phyloP scores from a whole-genome alignment of 2,888 invertebrate genomes.

The Lycia hirtaria region DNA sequence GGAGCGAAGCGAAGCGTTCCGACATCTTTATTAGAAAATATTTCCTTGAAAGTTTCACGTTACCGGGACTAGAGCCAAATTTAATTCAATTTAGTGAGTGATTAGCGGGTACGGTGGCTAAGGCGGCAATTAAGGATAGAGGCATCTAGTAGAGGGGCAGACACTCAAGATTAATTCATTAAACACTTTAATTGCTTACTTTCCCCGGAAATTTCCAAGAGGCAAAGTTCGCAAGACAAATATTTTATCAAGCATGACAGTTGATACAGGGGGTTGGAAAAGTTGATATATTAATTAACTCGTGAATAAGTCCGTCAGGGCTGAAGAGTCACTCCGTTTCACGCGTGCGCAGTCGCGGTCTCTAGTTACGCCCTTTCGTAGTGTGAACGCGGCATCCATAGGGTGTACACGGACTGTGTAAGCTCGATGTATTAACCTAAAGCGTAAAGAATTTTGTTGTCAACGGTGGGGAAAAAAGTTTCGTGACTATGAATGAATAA shows the following conservation, averaged over 20 bases:
- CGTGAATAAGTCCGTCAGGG: slow-evolving; percentile 79
- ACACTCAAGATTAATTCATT: slow-evolving; percentile 57
- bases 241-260: slow-evolving; percentile 78
- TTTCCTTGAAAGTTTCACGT: slow-evolving; percentile 29
- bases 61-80: slow-evolving; percentile 33
- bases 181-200: slow-evolving; percentile 53
- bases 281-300: slow-evolving; percentile 85
- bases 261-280: slow-evolving; percentile 76
- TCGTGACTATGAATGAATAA: slow-evolving; percentile 58
- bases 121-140: slow-evolving; percentile 55
- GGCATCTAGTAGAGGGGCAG: slow-evolving; percentile 51
- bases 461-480: slow-evolving; percentile 57
- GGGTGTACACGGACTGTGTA: slow-evolving; percentile 57
- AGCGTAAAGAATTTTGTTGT: slow-evolving; percentile 55
- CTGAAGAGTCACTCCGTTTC: slow-evolving; percentile 76
- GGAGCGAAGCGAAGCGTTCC: slow-evolving; percentile 11
- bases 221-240: slow-evolving; percentile 53
- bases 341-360: slow-evolving; percentile 75
- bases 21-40: slow-evolving; percentile 12
- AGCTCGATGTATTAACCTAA: slow-evolving; percentile 59
- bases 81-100: slow-evolving; percentile 49
- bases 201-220: slow-evolving; percentile 40
- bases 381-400: slow-evolving; percentile 66
- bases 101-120: slow-evolving; percentile 51
- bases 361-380: slow-evolving; percentile 76